Percentiles rank a stretch among this genome's conserved stretches.
These are phyloP conservation scores for Protaetia brevitarsis DNA, from an alignment of 1,140 invertebrate genomes.

Conservation along the genomic window DNA sequence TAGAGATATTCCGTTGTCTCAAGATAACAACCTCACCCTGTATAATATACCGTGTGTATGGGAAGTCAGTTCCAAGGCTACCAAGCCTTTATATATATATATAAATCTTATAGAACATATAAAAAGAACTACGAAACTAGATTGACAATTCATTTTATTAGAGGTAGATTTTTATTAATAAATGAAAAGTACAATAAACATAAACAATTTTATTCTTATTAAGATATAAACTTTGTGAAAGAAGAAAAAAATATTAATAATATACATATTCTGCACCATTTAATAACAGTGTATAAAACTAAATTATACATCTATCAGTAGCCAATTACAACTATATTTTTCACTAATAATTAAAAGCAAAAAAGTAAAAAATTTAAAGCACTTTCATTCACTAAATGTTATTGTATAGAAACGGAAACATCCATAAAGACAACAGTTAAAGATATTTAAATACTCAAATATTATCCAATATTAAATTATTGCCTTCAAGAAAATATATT, in stretches of 20 bases:
- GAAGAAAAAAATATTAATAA: slow-evolving; percentile 26
- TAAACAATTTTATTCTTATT: slow-evolving; percentile 40
- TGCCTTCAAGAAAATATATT: not conserved
- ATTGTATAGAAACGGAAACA: slow-evolving; percentile 1
- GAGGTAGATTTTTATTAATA: slow-evolving; percentile 49
- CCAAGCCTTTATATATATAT: not conserved
- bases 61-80: no score
- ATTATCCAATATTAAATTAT: not conserved
- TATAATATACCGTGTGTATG: no score
- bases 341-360: slow-evolving; percentile 14
- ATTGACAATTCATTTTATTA: slow-evolving; percentile 31
- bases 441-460: slow-evolving; percentile 18
- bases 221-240: slow-evolving; percentile 37
- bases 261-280: slow-evolving; percentile 28
- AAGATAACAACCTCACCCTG: no score
- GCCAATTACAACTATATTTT: slow-evolving; percentile 12
- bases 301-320: slow-evolving; percentile 1
- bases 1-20: no score
- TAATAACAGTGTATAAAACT: slow-evolving; percentile 17
- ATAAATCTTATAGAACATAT: not conserved
- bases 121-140: not conserved
- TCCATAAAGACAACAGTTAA: not conserved
- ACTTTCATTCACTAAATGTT: slow-evolving; percentile 22
- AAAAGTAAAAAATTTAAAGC: slow-evolving; percentile 26
- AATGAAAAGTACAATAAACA: slow-evolving; percentile 45